phyloP scores from a whole-genome alignment of 1,140 invertebrate species.

The Procambarus virginalis region DNA sequence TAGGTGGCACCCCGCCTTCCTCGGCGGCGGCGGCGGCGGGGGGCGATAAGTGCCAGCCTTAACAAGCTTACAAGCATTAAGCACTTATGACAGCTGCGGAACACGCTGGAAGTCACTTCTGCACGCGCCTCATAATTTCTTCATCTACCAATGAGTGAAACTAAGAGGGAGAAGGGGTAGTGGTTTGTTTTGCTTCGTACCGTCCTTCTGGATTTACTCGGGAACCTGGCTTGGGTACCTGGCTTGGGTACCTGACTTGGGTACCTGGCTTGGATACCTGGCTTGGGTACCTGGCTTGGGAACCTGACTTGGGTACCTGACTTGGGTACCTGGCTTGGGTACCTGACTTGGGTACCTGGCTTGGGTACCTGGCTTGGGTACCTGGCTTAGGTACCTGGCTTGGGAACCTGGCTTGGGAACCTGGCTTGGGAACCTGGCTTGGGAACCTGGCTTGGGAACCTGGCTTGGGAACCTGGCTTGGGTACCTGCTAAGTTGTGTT shows the following conservation, averaged over 20 bases:
- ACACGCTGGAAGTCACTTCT: background rate
- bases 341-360: too few species aligned
- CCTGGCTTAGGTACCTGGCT: too few species aligned
- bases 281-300: too few species aligned
- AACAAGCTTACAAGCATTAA: conserved; percentile 1
- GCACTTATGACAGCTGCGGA: background rate
- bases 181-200: background rate
- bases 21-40: background rate
- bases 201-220: too few species aligned
- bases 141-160: background rate
- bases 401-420: too few species aligned
- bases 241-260: too few species aligned
- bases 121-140: background rate
- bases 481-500: background rate
- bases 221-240: too few species aligned
- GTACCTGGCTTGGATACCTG: too few species aligned
- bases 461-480: background rate
- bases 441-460: background rate
- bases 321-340: too few species aligned
- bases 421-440: background rate
- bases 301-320: too few species aligned
- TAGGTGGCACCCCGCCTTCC: background rate
- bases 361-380: too few species aligned
- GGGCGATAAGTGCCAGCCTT: background rate
- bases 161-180: background rate